These are phyloP conservation scores for Vanessa cardui DNA, from an alignment of 2,888 invertebrate species.

Conservation along the genomic window DNA sequence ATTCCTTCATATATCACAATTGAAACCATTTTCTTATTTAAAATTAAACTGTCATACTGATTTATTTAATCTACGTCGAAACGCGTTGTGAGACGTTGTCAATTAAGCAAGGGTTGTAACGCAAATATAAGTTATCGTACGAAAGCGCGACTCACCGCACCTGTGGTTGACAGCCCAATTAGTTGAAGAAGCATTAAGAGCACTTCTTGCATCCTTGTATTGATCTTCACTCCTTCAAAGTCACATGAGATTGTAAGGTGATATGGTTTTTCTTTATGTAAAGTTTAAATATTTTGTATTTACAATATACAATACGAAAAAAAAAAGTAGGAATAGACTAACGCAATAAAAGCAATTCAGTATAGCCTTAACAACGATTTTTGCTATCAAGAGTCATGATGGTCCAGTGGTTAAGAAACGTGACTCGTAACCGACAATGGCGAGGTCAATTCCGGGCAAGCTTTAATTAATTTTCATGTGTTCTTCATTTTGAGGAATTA, in stretches of 20 bases:
- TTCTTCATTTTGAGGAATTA: too few species aligned
- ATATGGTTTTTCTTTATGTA: background rate
- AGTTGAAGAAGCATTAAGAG: constrained; percentile 58
- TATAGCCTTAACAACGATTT: too few species aligned
- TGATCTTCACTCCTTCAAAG: constrained; percentile 41
- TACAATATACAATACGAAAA: too few species aligned
- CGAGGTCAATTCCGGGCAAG: too few species aligned
- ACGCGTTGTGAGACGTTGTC: constrained; percentile 44
- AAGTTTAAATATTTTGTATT: background rate
- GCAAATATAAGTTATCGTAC: constrained; percentile 59
- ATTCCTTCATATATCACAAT: too few species aligned
- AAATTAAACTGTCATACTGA: constrained; percentile 15
- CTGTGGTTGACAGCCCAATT: constrained; percentile 76
- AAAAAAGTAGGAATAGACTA: too few species aligned
- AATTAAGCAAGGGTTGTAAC: constrained; percentile 52
- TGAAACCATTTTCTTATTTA: background rate
- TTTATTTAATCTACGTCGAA: constrained; percentile 24
- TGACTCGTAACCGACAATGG: too few species aligned
- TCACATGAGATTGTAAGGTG: constrained; percentile 14
- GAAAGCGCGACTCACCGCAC: constrained; percentile 54
- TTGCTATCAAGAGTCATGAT: too few species aligned
- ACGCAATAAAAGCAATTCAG: too few species aligned
- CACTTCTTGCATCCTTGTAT: constrained; percentile 48
- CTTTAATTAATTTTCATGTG: too few species aligned
- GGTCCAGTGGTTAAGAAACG: too few species aligned